A percentile compares a stretch with the other conserved stretches of the same genome.
Evolutionary conservation across 64 coral and sea anemone genomes (phyloP).

Genomic region (Actinia equina): DNA sequence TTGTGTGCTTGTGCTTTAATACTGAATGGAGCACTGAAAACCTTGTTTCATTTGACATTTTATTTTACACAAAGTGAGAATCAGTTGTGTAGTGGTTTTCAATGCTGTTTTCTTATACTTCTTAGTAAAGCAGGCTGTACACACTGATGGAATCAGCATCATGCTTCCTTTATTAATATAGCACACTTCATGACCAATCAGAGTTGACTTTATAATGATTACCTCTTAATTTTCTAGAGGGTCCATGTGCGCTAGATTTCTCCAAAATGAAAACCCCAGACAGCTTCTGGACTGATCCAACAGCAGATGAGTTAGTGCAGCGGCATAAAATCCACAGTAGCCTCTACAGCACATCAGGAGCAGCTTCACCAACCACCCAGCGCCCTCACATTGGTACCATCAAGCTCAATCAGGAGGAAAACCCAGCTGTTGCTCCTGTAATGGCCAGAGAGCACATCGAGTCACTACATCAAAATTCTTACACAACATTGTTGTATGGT

Average conservation of each 20-base stretch:
- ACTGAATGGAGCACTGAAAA: no score
- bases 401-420: conserved; percentile 61
- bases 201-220: no score
- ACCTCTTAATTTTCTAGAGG: conserved; percentile 38
- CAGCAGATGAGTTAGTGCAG: conserved; percentile 95
- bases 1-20: no score
- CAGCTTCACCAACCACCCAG: conserved; percentile 45
- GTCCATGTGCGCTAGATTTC: conserved; percentile 94
- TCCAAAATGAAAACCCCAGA: conserved; percentile 99
- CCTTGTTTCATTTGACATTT: no score
- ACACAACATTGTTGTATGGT: conserved; percentile 84
- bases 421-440: conserved; percentile 77
- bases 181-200: no score
- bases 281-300: conserved; percentile 91
- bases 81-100: no score
- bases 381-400: conserved; percentile 73
- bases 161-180: no score
- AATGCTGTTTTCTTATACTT: no score
- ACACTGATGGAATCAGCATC: no score
- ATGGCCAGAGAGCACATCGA: conserved; percentile 96
- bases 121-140: no score
- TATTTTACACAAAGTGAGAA: no score
- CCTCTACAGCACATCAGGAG: conserved; percentile 37
- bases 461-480: conserved; percentile 91
- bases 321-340: conserved; percentile 94